Base-by-base conservation (phyloP, 2,113 vertebrate species). In the Myiagra hebetior region DNA sequence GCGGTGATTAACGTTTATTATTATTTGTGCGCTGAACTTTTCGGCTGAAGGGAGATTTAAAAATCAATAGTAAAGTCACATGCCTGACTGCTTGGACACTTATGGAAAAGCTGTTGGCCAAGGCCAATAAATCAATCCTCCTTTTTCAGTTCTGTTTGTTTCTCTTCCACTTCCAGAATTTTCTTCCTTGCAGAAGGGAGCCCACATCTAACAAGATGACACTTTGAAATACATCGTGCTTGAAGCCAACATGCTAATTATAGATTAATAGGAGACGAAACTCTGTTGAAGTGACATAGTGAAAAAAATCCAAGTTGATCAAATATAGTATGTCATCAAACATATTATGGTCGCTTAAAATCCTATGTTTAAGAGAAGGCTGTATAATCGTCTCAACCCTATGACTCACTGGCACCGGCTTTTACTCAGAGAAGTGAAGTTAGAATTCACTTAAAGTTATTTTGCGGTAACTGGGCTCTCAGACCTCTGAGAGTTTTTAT, bases 81-180 rank as follows among this genome's bases (percentile, higher is more conserved):
- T 70, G 96, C 90, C 69, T 80, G 85, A 59, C 72, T 93, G 93
- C 88, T 23, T 22, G 59, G 90, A 70, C 79, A 28, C 60, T 91
- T 77, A 76, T 0, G 59, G 82, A 78, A 50, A 84, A 91, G 82
- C 93, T 80, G 69, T 59, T 93, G 85, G 78, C 42, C 59, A n/a
- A 67, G 68, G 82, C 92, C 63, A 76, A 94, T 94, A 96, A 93
- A 94, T 96, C 93, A 90, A 88, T 96, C 72, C 50, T 60, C 10
- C 67, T 89, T 65, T 69, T 92, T 44, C 76, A 35, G 41, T 53
- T 14, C 56, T 67, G 30, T 65, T 93, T 82, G 85, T 81, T 88
- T 88, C 87, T 85, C 47, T 86, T 56, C 82, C 8, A 5, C 49
- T 89, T 81, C 86, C 80, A 89, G 95, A 91, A 84, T 93, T 75